Evolutionary conservation across 2,797 vertebrate species (phyloP), one percentile per base, ranked within the genome.

Genomic region (Myotis vivesi): DNA sequence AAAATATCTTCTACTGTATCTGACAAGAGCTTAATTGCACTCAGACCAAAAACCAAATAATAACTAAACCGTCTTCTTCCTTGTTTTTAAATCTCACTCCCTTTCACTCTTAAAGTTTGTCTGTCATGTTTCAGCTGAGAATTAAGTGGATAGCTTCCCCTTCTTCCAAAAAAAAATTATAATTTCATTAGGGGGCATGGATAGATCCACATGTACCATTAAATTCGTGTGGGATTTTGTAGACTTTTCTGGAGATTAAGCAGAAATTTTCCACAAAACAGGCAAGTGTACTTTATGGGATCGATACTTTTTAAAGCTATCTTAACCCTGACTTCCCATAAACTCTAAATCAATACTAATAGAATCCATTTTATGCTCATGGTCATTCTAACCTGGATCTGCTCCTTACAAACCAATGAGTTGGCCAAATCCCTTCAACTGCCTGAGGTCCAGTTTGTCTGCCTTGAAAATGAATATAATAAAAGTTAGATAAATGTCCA

Each of bases 1-100:
- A 92, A 95, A 94, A 71, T 62, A 46, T n/a, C 72, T 90, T 95
- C 85, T 64, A 96, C 36, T 92, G 69, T 89, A 73, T 8, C 68
- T 81, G 94, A 94, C 33, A 79, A 94, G 79, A 90, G 22, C 25
- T 85, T 92, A 85, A 82, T 87, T 87, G 15, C 8, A 15, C 53
- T 92, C 20, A 36, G 25, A 88, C 69, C 75, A 87, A 95, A 85
- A 95, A 85, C 5, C 91, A 95, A 93, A 77, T 75, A 66, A 41
- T 55, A 94, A 94, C 91, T 94, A 92, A 89, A 82, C 28, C 62
- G 59, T 28, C 77, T 77, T 87, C 22, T 49, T 23, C 36, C 55
- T 91, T 59, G 41, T 68, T 77, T 95, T 95, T 94, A 94, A 92
- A 62, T 57, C 46, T 91, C 49, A 94, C 25, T 83, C 36, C 25